Base-by-base conservation (phyloP, 2,113 vertebrate species). In the Nettapus auritus region DNA sequence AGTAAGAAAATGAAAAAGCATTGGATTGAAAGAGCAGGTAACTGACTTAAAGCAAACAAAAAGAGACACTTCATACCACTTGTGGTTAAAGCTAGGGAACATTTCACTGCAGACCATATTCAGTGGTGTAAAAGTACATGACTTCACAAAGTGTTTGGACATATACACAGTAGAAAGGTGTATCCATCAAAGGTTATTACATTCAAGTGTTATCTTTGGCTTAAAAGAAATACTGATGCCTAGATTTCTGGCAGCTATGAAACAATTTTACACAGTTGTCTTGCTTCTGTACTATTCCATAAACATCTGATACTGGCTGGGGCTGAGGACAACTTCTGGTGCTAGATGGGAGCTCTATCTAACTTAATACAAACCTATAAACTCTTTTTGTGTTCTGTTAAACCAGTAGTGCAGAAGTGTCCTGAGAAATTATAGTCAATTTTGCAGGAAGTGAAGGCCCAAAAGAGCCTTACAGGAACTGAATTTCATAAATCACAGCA, bases 1-100 rank as follows among this genome's bases (percentile, higher is more conserved):
- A 44, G 16, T 44, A 62, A 5, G 53, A 81, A 89, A 91, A 48
- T 34, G 11, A 70, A 13, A 44, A 13, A 0, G 0, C 8, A 13
- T 74, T 0, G 3, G 60, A 62, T 87, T 84, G 74, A 81, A 82
- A 44, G 19, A 70, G 50, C 59, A 73, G 33, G 22, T 84, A 69
- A 56, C 50, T 77, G 64, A 40, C 26, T 89, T 81, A 81, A 69
- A 91, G 17, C 20, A 66, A 84, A 81, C 46, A 5, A 69, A 66
- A 83, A 52, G 44, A 81, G 87, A 14, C 1, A 0, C 7, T 77
- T 74, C 40, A 48, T 40, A 70, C 33, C 22, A 29, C 0, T 6
- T 0, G 1, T 62, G 34, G 16, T 81, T 66, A 89, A 44, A 84
- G 4, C 14, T 48, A 20, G 63, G 50, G 17, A 78, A 18, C 4